Percentiles rank a stretch among this genome's conserved stretches.
These are phyloP conservation scores for Numida meleagris DNA, from an alignment of 2,113 vertebrate species.

Conservation along the genomic window DNA sequence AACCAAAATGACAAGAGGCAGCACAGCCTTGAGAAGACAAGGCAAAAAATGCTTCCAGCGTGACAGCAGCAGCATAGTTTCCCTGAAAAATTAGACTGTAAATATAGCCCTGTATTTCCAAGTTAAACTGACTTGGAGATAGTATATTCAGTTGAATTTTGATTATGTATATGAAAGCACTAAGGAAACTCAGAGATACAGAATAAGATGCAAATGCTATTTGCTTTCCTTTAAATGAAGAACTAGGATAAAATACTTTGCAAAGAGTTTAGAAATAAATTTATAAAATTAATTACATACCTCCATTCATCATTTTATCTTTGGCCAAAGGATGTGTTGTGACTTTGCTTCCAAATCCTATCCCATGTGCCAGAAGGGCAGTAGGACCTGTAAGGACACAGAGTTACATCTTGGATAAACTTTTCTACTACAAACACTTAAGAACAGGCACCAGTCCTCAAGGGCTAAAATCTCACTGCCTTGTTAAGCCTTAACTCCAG, in stretches of 20 bases:
- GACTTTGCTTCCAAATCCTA: slow-evolving; percentile 92
- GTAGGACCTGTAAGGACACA: slow-evolving; percentile 86
- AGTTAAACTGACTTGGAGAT: background rate
- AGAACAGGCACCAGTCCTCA: background rate
- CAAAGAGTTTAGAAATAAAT: background rate
- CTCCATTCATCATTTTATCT: slow-evolving; percentile 96
- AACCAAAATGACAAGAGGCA: background rate
- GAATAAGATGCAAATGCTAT: background rate
- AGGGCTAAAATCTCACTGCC: background rate
- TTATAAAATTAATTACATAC: slow-evolving; percentile 69
- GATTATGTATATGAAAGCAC: background rate
- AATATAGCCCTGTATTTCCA: background rate
- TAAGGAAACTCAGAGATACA: background rate
- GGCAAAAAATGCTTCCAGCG: background rate
- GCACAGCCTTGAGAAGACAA: background rate
- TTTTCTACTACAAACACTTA: background rate
- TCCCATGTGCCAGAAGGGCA: slow-evolving; percentile 92
- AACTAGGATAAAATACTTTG: background rate
- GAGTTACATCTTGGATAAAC: background rate
- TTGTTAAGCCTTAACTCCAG: background rate
- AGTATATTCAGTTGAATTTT: background rate
- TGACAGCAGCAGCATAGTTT: background rate
- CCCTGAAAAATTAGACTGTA: background rate
- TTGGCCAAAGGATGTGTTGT: slow-evolving; percentile 95
- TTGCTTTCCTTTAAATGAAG: background rate